These are phyloP conservation scores for Gymnodraco acuticeps DNA, from an alignment of 2,797 vertebrate species.

Conservation along the genomic window DNA sequence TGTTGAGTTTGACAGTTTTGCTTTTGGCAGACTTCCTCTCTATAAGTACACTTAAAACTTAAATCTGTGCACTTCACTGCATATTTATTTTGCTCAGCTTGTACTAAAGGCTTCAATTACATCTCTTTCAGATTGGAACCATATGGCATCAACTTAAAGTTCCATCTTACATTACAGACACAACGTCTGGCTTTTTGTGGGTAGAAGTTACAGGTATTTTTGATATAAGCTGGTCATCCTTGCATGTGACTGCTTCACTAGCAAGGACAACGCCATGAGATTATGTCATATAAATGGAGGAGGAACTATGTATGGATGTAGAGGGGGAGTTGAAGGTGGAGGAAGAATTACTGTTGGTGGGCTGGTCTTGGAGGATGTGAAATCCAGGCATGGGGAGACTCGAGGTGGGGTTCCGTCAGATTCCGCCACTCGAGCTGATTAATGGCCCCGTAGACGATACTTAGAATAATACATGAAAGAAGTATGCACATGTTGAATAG, in stretches of 20 bases:
- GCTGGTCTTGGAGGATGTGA: no score
- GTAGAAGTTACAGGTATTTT: neutral
- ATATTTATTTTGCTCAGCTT: slow-evolving; percentile 20
- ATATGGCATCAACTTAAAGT: slow-evolving; percentile 6
- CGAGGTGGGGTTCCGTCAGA: no score
- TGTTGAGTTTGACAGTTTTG: slow-evolving; percentile 61
- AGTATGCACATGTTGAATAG: no score
- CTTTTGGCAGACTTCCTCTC: slow-evolving; percentile 21
- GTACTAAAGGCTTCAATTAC: slow-evolving; percentile 17
- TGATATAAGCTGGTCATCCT: neutral
- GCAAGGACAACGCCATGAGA: no score
- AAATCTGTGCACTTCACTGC: neutral
- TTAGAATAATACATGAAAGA: no score
- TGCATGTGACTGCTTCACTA: neutral
- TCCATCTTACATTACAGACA: slow-evolving; percentile 5
- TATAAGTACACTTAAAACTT: slow-evolving; percentile 24
- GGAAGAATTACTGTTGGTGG: no score
- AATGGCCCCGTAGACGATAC: no score
- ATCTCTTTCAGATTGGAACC: slow-evolving; percentile 10
- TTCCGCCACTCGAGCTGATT: no score
- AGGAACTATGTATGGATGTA: no score
- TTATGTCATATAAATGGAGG: no score
- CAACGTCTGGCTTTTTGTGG: neutral
- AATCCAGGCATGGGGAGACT: no score
- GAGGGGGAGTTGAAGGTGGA: no score